Conservation (phyloP, 2,797 vertebrate genomes). For the Hirundo rustica region DNA sequence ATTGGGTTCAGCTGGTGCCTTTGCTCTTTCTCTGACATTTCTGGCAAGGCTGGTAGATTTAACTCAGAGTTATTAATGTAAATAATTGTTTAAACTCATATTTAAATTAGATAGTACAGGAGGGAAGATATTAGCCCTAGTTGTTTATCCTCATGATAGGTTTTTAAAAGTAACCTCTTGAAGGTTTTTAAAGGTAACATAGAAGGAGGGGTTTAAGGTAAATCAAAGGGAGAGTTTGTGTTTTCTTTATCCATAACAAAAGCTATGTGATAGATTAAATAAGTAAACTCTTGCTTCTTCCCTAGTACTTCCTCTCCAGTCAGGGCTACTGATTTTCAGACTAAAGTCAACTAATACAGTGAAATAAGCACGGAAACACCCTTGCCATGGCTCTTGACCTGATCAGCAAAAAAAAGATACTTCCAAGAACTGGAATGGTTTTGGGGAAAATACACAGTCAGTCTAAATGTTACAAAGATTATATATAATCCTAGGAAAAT, state of each 20-base stretch:
- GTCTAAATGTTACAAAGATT: neutral
- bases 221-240: neutral
- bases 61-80: neutral
- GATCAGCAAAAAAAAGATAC: neutral
- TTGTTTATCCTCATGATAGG: neutral
- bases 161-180: neutral
- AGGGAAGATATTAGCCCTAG: neutral
- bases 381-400: neutral
- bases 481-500: neutral
- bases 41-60: neutral
- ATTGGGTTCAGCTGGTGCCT: neutral
- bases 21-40: neutral
- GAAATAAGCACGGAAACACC: neutral
- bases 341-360: neutral
- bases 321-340: neutral
- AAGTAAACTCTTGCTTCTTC: neutral
- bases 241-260: neutral
- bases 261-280: neutral
- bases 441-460: neutral
- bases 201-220: neutral
- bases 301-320: neutral
- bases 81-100: neutral
- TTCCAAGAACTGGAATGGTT: neutral
- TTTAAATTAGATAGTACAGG: neutral
- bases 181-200: neutral